phyloP scores from a whole-genome alignment of 2,888 invertebrate species.

The Hecatera dysodea region DNA sequence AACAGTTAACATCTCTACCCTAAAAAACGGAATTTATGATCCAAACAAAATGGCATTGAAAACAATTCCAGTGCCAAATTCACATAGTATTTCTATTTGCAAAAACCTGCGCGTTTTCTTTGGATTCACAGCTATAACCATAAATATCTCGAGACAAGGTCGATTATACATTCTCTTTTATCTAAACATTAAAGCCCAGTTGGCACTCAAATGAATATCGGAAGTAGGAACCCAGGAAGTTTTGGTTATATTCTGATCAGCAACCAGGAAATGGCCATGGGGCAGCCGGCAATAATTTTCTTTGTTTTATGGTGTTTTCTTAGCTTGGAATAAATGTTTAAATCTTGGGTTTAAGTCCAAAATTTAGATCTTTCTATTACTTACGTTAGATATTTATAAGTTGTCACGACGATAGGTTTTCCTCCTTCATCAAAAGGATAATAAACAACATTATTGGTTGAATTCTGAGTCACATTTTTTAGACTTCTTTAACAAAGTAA shows the following conservation, averaged over 20 bases:
- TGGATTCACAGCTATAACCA: constrained; percentile 3
- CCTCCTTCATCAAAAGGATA: constrained; percentile 4
- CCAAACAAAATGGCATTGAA: constrained; percentile 7
- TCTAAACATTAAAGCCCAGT: constrained; percentile 16
- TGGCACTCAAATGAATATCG: constrained; percentile 18
- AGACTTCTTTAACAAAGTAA: constrained; percentile 2
- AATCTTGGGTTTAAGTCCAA: no score
- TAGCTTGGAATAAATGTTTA: neutral
- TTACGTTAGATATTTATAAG: no score
- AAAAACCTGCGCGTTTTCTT: neutral
- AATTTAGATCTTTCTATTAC: no score
- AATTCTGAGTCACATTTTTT: neutral
- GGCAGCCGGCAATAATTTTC: constrained; percentile 17
- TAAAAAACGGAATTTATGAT: neutral
- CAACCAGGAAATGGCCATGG: constrained; percentile 52
- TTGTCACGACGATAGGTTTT: no score
- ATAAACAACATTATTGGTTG: neutral
- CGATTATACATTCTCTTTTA: neutral
- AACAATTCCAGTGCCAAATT: constrained; percentile 26
- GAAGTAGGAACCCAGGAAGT: constrained; percentile 57
- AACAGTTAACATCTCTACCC: neutral
- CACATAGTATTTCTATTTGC: neutral
- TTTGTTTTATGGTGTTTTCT: constrained; percentile 14
- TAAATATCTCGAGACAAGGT: constrained; percentile 28
- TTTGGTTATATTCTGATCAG: constrained; percentile 29